Base-by-base conservation (phyloP, 2,113 vertebrate genomes). In the Hippocampus mohnikei region DNA sequence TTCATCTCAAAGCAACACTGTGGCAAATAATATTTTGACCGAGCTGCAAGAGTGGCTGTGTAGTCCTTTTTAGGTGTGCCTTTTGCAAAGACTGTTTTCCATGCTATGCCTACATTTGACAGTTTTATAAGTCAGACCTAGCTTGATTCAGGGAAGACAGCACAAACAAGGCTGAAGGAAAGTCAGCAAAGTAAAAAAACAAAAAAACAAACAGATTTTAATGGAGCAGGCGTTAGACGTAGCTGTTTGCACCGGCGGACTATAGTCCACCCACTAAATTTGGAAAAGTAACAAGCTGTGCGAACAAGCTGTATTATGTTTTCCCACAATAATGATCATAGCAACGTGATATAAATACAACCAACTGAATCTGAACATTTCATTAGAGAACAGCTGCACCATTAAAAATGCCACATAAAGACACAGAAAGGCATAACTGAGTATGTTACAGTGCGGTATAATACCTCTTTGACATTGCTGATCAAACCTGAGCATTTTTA, bases 141-240 rank as follows among this genome's bases (percentile, higher is more conserved):
- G 50, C 48, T 27, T 9, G 46, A 25, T 27, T 56, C 21, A 50
- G 4, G 20, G 18, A 23, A 68, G 64, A 6, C 33, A 53, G 6
- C 41, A 60, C n/a, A 29, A 33, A 67, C 66, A 42, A 25, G 66
- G n/a, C 13, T 66, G 48, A n/a, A 21, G 42, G 52, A 55, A 52
- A 50, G 42, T 52, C 62, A 66, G 9, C n/a, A 20, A 75, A 56
- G 61, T 67, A 68, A 33, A 63, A 74, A 71, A 33, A 63, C 72
- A 71, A 66, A 52, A 27, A 33, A 73, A 73, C 3, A 29, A n/a
- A n/a, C n/a, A n/a, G n/a, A 3, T 29, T 29, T 29, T 29, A 53
- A 55, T 40, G 66, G 15, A 60, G 37, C 8, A 58, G 46, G 58
- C 65, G 29, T 66, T 23, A 53, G 61, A 46, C 27, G 33, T 58